Evolutionary conservation across 2,888 invertebrate genomes (phyloP).

Genomic region (Caenorhabditis parvicauda): DNA sequence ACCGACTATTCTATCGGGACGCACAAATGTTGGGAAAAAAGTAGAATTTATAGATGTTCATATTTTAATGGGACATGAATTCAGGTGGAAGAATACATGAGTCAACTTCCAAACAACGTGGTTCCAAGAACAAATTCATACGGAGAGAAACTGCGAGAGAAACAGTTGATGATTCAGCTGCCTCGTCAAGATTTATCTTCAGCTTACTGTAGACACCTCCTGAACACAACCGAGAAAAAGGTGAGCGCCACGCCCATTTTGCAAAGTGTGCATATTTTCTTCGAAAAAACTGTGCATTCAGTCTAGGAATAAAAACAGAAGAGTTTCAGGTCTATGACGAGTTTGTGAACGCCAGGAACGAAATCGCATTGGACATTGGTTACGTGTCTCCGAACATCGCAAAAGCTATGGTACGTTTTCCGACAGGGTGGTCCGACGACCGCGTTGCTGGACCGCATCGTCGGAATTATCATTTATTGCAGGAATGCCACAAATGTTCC

Average conservation of each 20-base stretch:
- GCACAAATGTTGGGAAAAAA: too few relatives aligned
- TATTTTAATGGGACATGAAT: conserved; percentile 40
- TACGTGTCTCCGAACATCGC: conserved; percentile 65
- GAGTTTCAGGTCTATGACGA: conserved; percentile 75
- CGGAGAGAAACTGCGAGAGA: conserved; percentile 76
- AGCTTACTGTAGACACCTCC: conserved; percentile 83
- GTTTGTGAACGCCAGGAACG: conserved; percentile 88
- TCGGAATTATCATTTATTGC: conserved; percentile 43
- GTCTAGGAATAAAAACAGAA: conserved; percentile 33
- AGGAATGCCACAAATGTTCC: conserved; percentile 82
- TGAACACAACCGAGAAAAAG: conserved; percentile 66
- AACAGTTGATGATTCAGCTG: conserved; percentile 81
- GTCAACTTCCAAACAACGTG: conserved; percentile 80
- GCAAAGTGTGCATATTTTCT: not conserved
- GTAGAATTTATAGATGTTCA: too few relatives aligned
- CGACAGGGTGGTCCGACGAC: too few relatives aligned
- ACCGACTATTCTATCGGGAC: too few relatives aligned
- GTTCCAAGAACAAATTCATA: conserved; percentile 75
- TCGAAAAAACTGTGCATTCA: not conserved
- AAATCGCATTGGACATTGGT: conserved; percentile 91
- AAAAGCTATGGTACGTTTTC: conserved; percentile 62
- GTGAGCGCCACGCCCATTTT: too few relatives aligned
- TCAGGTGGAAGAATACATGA: conserved; percentile 88
- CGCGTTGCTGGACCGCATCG: not conserved
- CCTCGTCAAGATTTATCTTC: conserved; percentile 86